Conservation (phyloP, 2,888 invertebrate species). For the Ariolimax columbianus region DNA sequence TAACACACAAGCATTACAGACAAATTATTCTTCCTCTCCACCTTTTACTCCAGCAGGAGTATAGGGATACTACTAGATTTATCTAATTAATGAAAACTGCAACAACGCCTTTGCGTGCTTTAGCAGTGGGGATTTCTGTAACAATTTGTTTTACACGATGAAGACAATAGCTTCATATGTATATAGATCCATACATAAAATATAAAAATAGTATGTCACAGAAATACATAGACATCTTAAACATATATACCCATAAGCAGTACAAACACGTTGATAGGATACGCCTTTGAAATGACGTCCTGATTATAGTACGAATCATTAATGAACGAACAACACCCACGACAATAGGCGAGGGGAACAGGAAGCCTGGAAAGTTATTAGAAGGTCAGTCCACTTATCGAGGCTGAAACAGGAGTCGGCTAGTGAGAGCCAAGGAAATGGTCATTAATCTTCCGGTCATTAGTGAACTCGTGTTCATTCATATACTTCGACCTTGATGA, state of each 20-base stretch:
- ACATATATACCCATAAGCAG: background rate
- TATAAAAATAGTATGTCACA: background rate
- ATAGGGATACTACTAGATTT: too few species aligned
- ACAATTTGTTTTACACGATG: too few species aligned
- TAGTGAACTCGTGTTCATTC: background rate
- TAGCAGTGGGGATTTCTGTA: too few species aligned
- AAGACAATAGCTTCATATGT: too few species aligned
- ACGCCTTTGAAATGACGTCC: background rate
- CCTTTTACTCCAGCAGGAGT: too few species aligned
- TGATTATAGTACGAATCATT: background rate
- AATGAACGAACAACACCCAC: background rate
- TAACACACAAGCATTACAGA: too few species aligned
- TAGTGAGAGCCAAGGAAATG: background rate
- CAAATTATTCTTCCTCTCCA: too few species aligned
- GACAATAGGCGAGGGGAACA: background rate
- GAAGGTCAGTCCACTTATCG: constrained; percentile 3
- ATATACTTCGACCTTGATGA: too few species aligned
- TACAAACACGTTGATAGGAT: background rate
- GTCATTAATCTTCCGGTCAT: constrained; percentile 18
- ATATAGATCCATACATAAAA: background rate
- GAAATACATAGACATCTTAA: background rate
- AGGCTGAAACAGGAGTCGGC: background rate
- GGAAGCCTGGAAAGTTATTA: background rate
- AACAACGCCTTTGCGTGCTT: too few species aligned
- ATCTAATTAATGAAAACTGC: too few species aligned